Base-by-base conservation (phyloP, 2,797 vertebrate species). In the Harpagifer antarcticus region DNA sequence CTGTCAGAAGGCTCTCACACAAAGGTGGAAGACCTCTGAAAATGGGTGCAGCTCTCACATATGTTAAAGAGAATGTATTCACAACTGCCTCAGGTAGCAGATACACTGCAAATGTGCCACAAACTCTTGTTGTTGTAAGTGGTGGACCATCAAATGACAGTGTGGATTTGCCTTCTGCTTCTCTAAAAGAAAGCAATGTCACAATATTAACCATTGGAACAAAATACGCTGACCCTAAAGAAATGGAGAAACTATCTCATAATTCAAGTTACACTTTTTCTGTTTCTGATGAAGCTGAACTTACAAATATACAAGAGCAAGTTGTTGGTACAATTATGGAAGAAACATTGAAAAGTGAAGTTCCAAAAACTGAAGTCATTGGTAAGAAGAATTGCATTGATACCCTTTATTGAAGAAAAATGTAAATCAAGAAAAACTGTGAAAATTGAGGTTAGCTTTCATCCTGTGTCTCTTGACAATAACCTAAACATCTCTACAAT, bases 21-120 rank as follows among this genome's bases (percentile, higher is more conserved):
- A 92, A 27, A 37, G 91, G 92, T 9, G 92, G 90, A 53, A 86
- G 87, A 71, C 85, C 78, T n/a, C 81, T 89, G 11, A 90, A 91
- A 68, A 90, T 63, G 50, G 90, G 91, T 17, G 62, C 71, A 84
- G 91, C 92, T 33, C 83, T 93, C 23, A 55, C 47, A 52, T 91
- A 84, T 74, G 79, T 92, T 0, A 90, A 72, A 37, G 79, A 92
- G 23, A 85, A 92, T 78, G 81, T 91, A 19, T 90, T 93, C 50
- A 81, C 52, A 56, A 43, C 55, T 49, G 61, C 83, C 4, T 76
- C 92, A 14, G 92, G 92, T 1, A 92, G 92, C 66, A 91, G 90
- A 71, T 63, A 72, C 16, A 57, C 55, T 40, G 78, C 76, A 48
- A 76, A 79, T 59, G 83, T 89, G 19, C 82, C 82, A 60, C 89